Conservation (phyloP, 2,797 vertebrate species). For the Melanotaenia nigrans region DNA sequence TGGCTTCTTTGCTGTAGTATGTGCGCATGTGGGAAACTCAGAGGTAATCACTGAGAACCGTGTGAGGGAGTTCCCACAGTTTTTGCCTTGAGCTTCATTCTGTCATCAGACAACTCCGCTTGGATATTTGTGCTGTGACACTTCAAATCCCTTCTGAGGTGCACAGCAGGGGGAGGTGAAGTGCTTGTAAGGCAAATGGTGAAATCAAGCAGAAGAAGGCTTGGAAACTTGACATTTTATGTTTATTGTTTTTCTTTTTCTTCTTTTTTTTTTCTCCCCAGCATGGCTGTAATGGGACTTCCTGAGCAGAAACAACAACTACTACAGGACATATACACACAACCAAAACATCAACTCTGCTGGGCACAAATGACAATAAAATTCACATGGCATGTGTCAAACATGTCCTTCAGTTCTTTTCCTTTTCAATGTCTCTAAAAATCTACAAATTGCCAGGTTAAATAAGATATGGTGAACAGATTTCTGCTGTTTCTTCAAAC, state of each 20-base stretch:
- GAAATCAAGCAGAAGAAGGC: slow-evolving; percentile 51
- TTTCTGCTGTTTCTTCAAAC: slow-evolving; percentile 22
- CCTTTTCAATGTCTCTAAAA: slow-evolving; percentile 20
- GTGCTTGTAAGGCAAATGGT: slow-evolving; percentile 4
- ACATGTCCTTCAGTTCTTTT: slow-evolving; percentile 50
- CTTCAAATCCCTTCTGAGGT: slow-evolving; percentile 30
- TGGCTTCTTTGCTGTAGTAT: slow-evolving; percentile 41
- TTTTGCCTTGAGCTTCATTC: slow-evolving; percentile 58
- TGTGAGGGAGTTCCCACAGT: slow-evolving; percentile 67
- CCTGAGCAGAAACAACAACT: slow-evolving; percentile 43
- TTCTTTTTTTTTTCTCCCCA: slow-evolving; percentile 26
- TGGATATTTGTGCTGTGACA: slow-evolving; percentile 43
- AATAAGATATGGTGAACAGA: slow-evolving; percentile 20
- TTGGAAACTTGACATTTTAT: slow-evolving; percentile 51
- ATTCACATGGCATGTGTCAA: slow-evolving; percentile 47
- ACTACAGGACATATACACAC: slow-evolving; percentile 27
- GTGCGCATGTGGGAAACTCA: slow-evolving; percentile 38
- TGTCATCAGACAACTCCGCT: slow-evolving; percentile 55
- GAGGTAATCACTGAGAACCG: slow-evolving; percentile 54
- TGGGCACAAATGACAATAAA: slow-evolving; percentile 34
- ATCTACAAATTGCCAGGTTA: background rate
- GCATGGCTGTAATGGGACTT: slow-evolving; percentile 40
- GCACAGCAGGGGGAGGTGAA: slow-evolving; percentile 11
- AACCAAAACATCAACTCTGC: slow-evolving; percentile 22
- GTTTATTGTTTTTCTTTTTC: slow-evolving; percentile 60